Evolutionary conservation across 2,113 vertebrate species (phyloP).

Genomic region (Ceuthmochares aereus): DNA sequence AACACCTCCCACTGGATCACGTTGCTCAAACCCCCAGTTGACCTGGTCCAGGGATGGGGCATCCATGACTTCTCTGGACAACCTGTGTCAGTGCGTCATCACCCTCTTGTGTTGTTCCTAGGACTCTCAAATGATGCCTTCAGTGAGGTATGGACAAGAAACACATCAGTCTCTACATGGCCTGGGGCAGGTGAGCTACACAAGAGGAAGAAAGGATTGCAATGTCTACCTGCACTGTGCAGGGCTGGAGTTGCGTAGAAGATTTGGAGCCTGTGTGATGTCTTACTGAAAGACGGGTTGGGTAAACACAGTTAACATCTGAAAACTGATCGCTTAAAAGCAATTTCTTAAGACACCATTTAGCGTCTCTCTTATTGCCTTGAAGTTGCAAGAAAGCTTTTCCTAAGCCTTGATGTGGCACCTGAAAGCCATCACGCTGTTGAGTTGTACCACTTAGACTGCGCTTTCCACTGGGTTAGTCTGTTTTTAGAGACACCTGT

Average conservation of each 20-base stretch:
- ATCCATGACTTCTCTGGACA: too few relatives aligned
- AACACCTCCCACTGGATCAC: too few relatives aligned
- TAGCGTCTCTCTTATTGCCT: neutral
- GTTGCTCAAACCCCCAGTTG: too few relatives aligned
- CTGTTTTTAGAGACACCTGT: constrained; percentile 29
- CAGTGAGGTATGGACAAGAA: neutral
- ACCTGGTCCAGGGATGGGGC: too few relatives aligned
- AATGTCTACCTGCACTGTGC: neutral
- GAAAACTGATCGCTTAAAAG: neutral
- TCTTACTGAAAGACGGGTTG: neutral
- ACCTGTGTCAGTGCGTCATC: too few relatives aligned
- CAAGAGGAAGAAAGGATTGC: neutral
- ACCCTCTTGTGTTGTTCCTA: neutral
- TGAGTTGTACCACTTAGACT: neutral
- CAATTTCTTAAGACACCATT: neutral
- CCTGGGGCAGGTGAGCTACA: neutral
- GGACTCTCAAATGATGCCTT: neutral
- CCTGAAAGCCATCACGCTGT: neutral
- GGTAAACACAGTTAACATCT: neutral
- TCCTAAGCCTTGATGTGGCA: constrained; percentile 5
- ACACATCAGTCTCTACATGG: neutral
- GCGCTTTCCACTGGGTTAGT: neutral
- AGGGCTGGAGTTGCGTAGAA: neutral
- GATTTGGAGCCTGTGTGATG: neutral
- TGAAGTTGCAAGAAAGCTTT: neutral